These are phyloP conservation scores for Cydia splendana DNA, from an alignment of 1,140 invertebrate species.

Conservation along the genomic window DNA sequence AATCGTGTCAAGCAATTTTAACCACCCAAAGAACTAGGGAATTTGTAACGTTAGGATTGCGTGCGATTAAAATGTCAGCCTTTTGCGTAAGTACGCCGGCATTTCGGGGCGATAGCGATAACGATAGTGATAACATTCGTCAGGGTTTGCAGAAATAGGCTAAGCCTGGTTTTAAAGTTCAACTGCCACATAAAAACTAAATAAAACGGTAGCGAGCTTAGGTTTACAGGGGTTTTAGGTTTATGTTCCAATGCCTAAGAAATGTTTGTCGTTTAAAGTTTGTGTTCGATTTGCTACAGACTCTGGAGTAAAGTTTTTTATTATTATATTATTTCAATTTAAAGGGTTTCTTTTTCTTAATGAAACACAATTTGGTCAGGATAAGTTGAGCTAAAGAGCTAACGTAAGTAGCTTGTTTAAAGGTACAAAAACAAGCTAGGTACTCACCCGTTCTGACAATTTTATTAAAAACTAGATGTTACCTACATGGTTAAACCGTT, in stretches of 20 bases:
- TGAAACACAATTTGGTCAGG: no score
- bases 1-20: not conserved
- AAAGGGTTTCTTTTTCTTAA: no score
- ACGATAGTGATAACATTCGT: not conserved
- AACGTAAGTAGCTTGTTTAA: no score
- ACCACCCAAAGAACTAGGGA: not conserved
- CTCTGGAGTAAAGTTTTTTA: no score
- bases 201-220: not conserved
- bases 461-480: no score
- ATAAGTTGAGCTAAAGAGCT: no score
- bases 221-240: not conserved
- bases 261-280: not conserved
- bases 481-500: no score
- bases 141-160: not conserved
- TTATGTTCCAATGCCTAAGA: not conserved
- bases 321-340: no score
- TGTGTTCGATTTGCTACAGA: no score
- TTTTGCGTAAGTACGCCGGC: not conserved
- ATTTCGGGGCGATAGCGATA: not conserved
- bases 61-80: constrained; percentile 13
- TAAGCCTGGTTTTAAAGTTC: not conserved
- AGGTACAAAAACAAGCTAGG: no score
- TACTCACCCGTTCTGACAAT: no score
- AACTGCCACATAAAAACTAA: not conserved
- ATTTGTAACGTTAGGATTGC: not conserved